Conservation (phyloP, 2,113 vertebrate genomes). For the Hemiscyllium ocellatum region DNA sequence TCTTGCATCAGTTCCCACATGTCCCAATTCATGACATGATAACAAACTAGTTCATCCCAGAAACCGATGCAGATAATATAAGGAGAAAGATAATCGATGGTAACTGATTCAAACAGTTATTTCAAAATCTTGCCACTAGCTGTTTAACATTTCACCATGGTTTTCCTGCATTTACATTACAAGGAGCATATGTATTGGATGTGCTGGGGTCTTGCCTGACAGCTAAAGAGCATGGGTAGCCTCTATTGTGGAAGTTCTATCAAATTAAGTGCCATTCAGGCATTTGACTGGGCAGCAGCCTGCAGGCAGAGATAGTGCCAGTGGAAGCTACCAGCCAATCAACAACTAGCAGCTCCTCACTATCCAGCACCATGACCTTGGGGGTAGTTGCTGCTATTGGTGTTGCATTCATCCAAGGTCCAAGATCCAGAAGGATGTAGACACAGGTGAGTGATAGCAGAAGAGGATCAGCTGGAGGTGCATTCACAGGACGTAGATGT, state of each 20-base stretch:
- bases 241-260: neutral
- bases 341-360: neutral
- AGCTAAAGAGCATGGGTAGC: neutral
- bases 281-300: neutral
- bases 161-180: neutral
- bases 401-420: neutral
- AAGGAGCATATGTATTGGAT: neutral
- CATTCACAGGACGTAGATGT: no score
- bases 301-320: no score
- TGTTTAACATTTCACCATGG: neutral
- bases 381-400: neutral
- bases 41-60: neutral
- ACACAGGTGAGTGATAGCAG: neutral
- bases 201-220: neutral
- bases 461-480: neutral
- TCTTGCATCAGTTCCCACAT: neutral
- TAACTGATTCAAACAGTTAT: neutral
- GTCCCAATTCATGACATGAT: neutral
- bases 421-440: neutral
- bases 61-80: neutral
- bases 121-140: neutral
- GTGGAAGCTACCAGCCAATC: neutral
- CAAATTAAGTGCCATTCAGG: no score
- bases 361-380: neutral
- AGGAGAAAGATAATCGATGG: neutral